Base-by-base conservation (phyloP, 1,140 invertebrate genomes). In the Cherax quadricarinatus region DNA sequence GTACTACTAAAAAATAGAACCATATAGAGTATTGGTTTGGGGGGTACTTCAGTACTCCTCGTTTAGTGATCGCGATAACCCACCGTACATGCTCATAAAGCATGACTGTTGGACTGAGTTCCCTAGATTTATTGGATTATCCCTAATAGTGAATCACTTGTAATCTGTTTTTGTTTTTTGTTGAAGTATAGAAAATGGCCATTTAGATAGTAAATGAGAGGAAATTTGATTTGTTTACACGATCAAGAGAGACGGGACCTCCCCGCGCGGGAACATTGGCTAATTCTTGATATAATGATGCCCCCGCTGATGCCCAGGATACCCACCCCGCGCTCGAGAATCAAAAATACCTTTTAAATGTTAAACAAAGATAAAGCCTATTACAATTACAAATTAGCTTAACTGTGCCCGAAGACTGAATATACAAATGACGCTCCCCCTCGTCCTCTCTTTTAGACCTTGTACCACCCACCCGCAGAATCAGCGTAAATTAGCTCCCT, bases 381-480 rank as follows among this genome's bases (percentile, higher is more conserved):
- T 83, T 83, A 53, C 81, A 83, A 24, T 83, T 83, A 57, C 81
- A 83, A 83, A 83, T 60, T 18, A 83, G 49, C 10, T 49, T 9
- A 53, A 53, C n/a, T 57, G 16, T 24, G 48, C 10, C 57, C 57
- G n/a, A 57, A 57, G 18, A 48, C 14, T 57, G 41, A 49, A 81
- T 81, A 81, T 53, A 30, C 41, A 81, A 24, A 80, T 80, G 9
- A 24, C 41, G 9, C 30, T 16, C 18, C 41, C 48, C 80, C 5
- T 82, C 80, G 16, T 3, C 48, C 80, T 49, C 41, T 82, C 49
- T 82, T 10, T 82, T 2, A 53, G 66, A 18, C 18, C 66, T n/a
- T 70, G 16, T 70, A 70, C 66, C 66, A 70, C 66, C 66, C 66
- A 70, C 14, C 5, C 5, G 6, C 5, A n/a, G 66, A 70, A 70